These are phyloP conservation scores for Tillus elongatus DNA, from an alignment of 2,888 invertebrate genomes.

Conservation along the genomic window DNA sequence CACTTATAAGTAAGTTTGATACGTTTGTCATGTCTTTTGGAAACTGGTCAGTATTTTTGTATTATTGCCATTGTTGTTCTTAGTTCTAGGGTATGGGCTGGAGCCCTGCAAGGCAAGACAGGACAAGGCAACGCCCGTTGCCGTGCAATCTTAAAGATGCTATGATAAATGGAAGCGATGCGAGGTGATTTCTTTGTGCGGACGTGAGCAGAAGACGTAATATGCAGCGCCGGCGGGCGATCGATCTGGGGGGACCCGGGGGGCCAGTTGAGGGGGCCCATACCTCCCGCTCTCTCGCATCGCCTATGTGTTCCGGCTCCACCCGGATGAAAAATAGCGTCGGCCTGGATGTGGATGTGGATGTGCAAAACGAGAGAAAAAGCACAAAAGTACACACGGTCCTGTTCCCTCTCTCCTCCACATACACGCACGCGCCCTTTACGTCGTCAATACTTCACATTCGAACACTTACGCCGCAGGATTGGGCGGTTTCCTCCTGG, in stretches of 20 bases:
- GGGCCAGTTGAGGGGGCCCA: no score
- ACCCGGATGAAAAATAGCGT: conserved; percentile 41
- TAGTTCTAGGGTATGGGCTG: no score
- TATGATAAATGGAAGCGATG: conserved; percentile 35
- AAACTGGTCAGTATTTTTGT: no score
- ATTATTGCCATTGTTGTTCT: no score
- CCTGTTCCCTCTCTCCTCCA: no score
- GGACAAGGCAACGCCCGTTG: conserved; percentile 20
- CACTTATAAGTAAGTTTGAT: no score
- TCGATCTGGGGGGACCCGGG: conserved; percentile 33
- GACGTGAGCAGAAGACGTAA: conserved; percentile 37
- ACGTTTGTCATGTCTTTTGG: no score
- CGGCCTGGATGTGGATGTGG: conserved; percentile 35
- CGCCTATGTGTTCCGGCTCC: conserved; percentile 32
- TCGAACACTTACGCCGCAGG: conserved; percentile 40
- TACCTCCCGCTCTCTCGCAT: conserved; percentile 16
- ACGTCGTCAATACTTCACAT: conserved; percentile 41
- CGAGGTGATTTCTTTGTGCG: conserved; percentile 38
- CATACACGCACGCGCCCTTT: conserved; percentile 37
- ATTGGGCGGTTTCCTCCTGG: conserved; percentile 29
- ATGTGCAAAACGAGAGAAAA: conserved; percentile 36
- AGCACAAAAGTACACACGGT: conserved; percentile 39
- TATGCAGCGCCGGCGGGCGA: conserved; percentile 27
- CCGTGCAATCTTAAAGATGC: conserved; percentile 25
- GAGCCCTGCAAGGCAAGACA: no score